Base-by-base conservation (phyloP, 2,113 vertebrate species). In the Phyllostomus hastatus region DNA sequence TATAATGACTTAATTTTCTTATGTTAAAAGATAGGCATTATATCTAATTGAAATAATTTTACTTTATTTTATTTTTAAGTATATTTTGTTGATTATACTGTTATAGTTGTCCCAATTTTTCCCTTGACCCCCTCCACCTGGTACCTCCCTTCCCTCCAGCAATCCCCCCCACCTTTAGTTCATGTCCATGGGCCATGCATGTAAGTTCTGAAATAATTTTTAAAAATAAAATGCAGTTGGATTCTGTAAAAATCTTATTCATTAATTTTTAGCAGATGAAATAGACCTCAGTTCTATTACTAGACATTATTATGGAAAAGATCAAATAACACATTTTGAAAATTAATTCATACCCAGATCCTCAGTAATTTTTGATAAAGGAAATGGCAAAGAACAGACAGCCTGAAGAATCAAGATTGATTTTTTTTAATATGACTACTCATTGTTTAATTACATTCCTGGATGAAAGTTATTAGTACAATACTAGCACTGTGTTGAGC, bases 301-400 rank as follows among this genome's bases (percentile, higher is more conserved):
- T 81, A 20, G 4, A 20, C 20, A 91, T 95, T 88, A 96, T 92
- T 95, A 20, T 28, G 78, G 26, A 92, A 7, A 75, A 83, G 78
- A 14, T 93, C 80, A 96, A 76, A 97, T 78, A 85, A 76, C 1
- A 14, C 46, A 75, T 38, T 28, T 75, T 85, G 38, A 69, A 95
- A 95, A 93, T 97, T 83, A 80, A 89, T 94, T 96, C 78, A n/a
- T 19, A 88, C 0, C 0, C 9, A 78, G 88, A 90, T 90, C 8
- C 67, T 78, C 26, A 83, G 1, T 57, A 96, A 73, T 48, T 94
- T 97, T 57, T 28, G 24, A 76, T 33, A 64, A 93, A 59, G n/a
- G 22, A 90, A 95, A 93, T 82, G 10, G 10, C 52, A 80, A 67
- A 79, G 16, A 81, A 82, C 3, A 80, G 70, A 97, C 10, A 33